These are phyloP conservation scores for Tetrapedia diversipes DNA, from an alignment of 2,888 invertebrate species.

Conservation along the genomic window DNA sequence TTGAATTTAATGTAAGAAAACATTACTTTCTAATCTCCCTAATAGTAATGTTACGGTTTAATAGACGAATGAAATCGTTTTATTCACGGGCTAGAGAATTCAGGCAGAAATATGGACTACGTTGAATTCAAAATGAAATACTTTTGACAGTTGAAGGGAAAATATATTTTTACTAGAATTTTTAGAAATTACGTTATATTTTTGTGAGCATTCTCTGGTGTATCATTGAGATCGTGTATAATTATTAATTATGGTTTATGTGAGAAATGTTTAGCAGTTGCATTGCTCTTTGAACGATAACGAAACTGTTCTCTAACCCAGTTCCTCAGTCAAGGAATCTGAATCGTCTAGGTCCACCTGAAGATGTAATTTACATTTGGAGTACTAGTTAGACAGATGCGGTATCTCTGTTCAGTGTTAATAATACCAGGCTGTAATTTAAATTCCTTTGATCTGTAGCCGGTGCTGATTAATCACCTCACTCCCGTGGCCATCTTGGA, in stretches of 20 bases:
- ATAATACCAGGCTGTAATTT: slow-evolving; percentile 63
- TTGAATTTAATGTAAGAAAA: too few relatives aligned
- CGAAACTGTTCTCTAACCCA: slow-evolving; percentile 37
- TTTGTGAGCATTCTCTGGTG: too few relatives aligned
- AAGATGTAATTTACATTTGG: slow-evolving; percentile 63
- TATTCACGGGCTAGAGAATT: too few relatives aligned
- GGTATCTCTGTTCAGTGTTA: slow-evolving; percentile 43
- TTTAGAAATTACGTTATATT: not conserved
- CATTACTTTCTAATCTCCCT: too few relatives aligned
- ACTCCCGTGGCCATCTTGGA: not conserved
- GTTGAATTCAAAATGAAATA: not conserved
- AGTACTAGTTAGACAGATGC: slow-evolving; percentile 43
- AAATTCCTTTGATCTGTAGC: slow-evolving; percentile 67
- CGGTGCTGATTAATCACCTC: slow-evolving; percentile 55
- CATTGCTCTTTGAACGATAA: slow-evolving; percentile 35
- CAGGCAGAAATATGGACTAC: too few relatives aligned
- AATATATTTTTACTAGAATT: not conserved
- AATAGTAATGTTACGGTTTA: not conserved
- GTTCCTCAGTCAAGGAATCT: slow-evolving; percentile 54
- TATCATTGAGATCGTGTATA: not conserved
- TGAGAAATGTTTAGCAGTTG: too few relatives aligned
- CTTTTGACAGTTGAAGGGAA: too few relatives aligned
- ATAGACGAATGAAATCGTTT: too few relatives aligned
- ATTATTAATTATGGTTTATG: too few relatives aligned
- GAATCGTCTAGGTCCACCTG: slow-evolving; percentile 50